Percentiles rank a stretch among this genome's conserved stretches.
These are phyloP conservation scores for Porites evermanni DNA, from an alignment of 92 coral and sea anemone genomes.

Conservation along the genomic window DNA sequence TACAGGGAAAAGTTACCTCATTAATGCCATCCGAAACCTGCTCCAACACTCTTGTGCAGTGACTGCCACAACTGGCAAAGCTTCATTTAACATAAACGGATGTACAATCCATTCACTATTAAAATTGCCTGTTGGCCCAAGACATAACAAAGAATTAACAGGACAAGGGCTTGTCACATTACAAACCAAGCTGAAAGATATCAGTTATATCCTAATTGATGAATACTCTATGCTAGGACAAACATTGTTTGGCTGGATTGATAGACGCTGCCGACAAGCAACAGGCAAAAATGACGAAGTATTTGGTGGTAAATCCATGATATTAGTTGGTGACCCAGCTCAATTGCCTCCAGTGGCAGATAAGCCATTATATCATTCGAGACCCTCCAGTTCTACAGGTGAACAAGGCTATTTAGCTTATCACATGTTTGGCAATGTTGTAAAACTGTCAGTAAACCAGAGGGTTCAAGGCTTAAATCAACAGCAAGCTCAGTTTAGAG, in stretches of 20 bases:
- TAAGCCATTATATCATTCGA: slow-evolving; percentile 31
- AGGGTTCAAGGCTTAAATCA: slow-evolving; percentile 24
- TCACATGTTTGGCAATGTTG: slow-evolving; percentile 19
- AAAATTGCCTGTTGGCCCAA: slow-evolving; percentile 47
- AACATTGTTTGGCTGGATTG: no score
- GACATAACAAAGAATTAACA: slow-evolving; percentile 46
- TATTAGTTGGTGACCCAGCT: slow-evolving; percentile 30
- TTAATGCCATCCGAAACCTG: slow-evolving; percentile 44
- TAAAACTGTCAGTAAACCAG: slow-evolving; percentile 27
- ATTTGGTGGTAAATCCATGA: background rate
- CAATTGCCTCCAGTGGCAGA: slow-evolving; percentile 6
- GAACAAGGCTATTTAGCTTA: slow-evolving; percentile 46
- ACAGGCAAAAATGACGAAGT: slow-evolving; percentile 22
- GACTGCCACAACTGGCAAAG: slow-evolving; percentile 41
- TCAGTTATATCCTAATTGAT: slow-evolving; percentile 46
- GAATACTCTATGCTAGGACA: slow-evolving; percentile 34
- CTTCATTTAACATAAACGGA: slow-evolving; percentile 45
- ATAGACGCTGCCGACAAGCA: slow-evolving; percentile 14
- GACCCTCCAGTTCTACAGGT: slow-evolving; percentile 33
- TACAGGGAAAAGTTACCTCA: slow-evolving; percentile 22
- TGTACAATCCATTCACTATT: slow-evolving; percentile 53
- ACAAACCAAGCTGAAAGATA: slow-evolving; percentile 30
- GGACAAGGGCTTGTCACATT: slow-evolving; percentile 32
- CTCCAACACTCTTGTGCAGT: slow-evolving; percentile 39
- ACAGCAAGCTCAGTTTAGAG: slow-evolving; percentile 30